Evolutionary conservation across 2,113 vertebrate species (phyloP).

Genomic region (Solea solea): DNA sequence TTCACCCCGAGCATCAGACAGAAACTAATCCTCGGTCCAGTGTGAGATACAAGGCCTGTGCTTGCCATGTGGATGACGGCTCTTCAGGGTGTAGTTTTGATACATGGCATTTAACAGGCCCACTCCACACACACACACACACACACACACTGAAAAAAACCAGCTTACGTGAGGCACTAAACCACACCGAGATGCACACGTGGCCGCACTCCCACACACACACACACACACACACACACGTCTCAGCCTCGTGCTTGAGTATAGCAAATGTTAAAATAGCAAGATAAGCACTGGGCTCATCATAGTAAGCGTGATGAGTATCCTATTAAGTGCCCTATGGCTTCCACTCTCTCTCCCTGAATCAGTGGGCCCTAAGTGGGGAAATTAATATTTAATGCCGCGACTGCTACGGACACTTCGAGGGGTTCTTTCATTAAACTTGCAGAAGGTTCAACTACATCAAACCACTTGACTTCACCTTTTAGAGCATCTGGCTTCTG

Average conservation of each 20-base stretch:
- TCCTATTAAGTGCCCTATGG: slow-evolving; percentile 64
- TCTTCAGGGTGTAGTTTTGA: slow-evolving; percentile 58
- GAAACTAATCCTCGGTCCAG: slow-evolving; percentile 70
- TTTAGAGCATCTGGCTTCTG: slow-evolving; percentile 25
- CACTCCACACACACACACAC: no score
- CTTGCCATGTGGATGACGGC: slow-evolving; percentile 51
- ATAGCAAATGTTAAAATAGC: slow-evolving; percentile 46
- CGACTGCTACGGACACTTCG: slow-evolving; percentile 51
- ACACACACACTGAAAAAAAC: slow-evolving; percentile 36
- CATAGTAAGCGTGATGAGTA: slow-evolving; percentile 59
- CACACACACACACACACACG: not conserved
- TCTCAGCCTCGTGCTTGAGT: slow-evolving; percentile 15
- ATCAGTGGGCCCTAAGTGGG: slow-evolving; percentile 63
- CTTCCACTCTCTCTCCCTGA: slow-evolving; percentile 54
- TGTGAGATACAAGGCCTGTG: slow-evolving; percentile 49
- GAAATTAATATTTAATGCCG: slow-evolving; percentile 68
- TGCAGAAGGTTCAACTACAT: slow-evolving; percentile 19
- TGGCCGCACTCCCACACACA: not conserved
- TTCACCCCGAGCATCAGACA: slow-evolving; percentile 76
- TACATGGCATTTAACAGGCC: slow-evolving; percentile 67
- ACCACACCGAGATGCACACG: slow-evolving; percentile 36
- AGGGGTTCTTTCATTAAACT: slow-evolving; percentile 52
- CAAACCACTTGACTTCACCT: slow-evolving; percentile 19
- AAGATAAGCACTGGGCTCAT: slow-evolving; percentile 48
- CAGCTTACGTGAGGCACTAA: slow-evolving; percentile 19